A percentile compares a stretch with the other conserved stretches of the same genome.
Conservation (phyloP, 2,888 invertebrate genomes). For the Metellina segmentata region DNA sequence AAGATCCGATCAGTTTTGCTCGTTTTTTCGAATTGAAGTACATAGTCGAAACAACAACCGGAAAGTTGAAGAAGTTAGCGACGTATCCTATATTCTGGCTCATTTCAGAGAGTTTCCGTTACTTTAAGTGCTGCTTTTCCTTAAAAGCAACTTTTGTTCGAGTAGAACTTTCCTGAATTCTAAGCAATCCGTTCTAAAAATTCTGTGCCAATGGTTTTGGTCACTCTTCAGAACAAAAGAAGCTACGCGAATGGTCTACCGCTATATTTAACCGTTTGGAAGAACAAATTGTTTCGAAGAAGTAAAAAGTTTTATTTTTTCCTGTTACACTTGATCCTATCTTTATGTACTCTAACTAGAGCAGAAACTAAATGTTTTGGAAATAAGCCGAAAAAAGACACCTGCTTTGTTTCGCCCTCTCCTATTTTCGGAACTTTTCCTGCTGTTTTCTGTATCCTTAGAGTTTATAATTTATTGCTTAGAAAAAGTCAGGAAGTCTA, state of each 20-base stretch:
- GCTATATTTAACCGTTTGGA: conserved; percentile 59
- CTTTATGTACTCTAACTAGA: conserved; percentile 46
- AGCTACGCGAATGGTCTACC: conserved; percentile 51
- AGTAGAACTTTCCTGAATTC: background rate
- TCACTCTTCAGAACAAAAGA: background rate
- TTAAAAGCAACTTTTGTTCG: background rate
- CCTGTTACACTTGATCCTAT: conserved; percentile 40
- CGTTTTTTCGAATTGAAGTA: too few species aligned
- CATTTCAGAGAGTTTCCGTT: too few species aligned
- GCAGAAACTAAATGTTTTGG: conserved; percentile 50
- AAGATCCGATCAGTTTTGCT: too few species aligned
- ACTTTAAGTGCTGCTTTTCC: too few species aligned
- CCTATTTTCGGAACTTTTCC: conserved; percentile 9
- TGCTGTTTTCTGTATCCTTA: conserved; percentile 20
- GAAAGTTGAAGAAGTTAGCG: too few species aligned
- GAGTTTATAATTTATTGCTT: conserved; percentile 32
- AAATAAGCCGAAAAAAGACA: conserved; percentile 47
- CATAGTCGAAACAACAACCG: too few species aligned
- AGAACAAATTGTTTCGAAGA: conserved; percentile 28
- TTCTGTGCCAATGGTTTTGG: background rate
- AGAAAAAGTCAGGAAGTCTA: conserved; percentile 3
- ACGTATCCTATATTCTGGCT: too few species aligned
- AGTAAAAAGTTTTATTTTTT: conserved; percentile 30
- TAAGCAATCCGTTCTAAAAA: background rate
- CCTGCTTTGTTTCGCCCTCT: conserved; percentile 8